Conservation (phyloP, 2,888 invertebrate species). For the Atethmia centrago region DNA sequence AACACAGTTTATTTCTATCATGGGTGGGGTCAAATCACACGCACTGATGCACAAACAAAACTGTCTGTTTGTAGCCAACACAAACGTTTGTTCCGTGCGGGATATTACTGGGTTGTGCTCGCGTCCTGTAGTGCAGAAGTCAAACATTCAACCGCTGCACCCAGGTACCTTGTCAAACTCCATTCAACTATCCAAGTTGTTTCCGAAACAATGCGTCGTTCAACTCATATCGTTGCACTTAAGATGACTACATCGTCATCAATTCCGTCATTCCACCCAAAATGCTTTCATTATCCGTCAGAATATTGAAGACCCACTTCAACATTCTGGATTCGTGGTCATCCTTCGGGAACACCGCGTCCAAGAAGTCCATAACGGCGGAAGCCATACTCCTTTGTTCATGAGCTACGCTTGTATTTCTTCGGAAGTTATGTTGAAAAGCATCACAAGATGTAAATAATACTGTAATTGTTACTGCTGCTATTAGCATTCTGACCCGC, state of each 20-base stretch:
- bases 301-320: conserved; percentile 80
- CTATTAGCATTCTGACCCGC: conserved; percentile 21
- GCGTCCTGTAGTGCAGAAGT: not conserved
- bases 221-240: not conserved
- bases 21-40: not conserved
- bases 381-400: conserved; percentile 79
- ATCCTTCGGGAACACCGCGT: conserved; percentile 82
- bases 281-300: conserved; percentile 74
- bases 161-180: not conserved
- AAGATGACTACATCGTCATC: conserved; percentile 1
- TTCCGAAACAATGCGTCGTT: not conserved
- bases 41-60: not conserved
- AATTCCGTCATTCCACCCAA: conserved; percentile 43
- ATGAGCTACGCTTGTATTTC: conserved; percentile 51
- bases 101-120: no score
- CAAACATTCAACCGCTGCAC: not conserved
- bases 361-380: conserved; percentile 77
- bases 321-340: conserved; percentile 80
- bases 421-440: conserved; percentile 60
- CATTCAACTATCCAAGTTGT: not conserved
- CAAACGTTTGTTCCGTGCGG: no score
- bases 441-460: conserved; percentile 44
- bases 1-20: not conserved
- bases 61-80: not conserved
- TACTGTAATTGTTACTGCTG: conserved; percentile 24